phyloP scores from a whole-genome alignment of 1,140 invertebrate species.

The Heterodera schachtii region DNA sequence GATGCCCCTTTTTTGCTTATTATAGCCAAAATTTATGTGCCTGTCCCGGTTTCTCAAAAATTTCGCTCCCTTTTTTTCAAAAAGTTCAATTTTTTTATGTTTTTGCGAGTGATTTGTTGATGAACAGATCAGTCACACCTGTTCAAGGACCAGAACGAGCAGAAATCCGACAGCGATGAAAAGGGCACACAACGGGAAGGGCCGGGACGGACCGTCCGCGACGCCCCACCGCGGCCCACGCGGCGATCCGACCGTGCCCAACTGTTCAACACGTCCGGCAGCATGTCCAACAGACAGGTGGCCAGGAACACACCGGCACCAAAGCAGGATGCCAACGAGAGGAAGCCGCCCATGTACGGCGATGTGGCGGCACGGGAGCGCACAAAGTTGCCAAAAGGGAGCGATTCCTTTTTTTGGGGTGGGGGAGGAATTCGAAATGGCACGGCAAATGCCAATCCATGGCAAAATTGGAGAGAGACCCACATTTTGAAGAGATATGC shows the following conservation, averaged over 20 bases:
- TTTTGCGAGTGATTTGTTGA: too few relatives aligned
- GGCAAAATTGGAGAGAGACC: too few relatives aligned
- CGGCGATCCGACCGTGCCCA: constrained; percentile 49
- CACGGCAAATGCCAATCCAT: neutral
- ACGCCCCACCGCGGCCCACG: neutral
- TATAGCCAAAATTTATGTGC: too few relatives aligned
- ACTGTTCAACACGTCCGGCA: constrained; percentile 57
- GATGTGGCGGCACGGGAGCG: constrained; percentile 18
- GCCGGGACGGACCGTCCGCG: neutral
- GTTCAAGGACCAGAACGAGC: too few relatives aligned
- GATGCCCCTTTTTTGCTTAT: too few relatives aligned
- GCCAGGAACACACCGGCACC: constrained; percentile 61
- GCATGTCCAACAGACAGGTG: constrained; percentile 58
- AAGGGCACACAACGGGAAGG: constrained; percentile 21
- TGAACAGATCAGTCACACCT: too few relatives aligned
- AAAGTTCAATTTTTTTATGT: too few relatives aligned
- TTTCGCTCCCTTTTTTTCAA: too few relatives aligned
- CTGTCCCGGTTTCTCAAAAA: too few relatives aligned
- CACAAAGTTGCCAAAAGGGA: constrained; percentile 41
- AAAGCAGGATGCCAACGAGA: constrained; percentile 53
- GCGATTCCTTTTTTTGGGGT: constrained; percentile 6
- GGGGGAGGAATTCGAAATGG: too few relatives aligned
- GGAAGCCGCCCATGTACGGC: constrained; percentile 4
- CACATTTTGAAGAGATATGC: too few relatives aligned
- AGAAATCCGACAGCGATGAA: constrained; percentile 54